phyloP scores from a whole-genome alignment of 2,113 vertebrate genomes.

The Acanthochromis polyacanthus region DNA sequence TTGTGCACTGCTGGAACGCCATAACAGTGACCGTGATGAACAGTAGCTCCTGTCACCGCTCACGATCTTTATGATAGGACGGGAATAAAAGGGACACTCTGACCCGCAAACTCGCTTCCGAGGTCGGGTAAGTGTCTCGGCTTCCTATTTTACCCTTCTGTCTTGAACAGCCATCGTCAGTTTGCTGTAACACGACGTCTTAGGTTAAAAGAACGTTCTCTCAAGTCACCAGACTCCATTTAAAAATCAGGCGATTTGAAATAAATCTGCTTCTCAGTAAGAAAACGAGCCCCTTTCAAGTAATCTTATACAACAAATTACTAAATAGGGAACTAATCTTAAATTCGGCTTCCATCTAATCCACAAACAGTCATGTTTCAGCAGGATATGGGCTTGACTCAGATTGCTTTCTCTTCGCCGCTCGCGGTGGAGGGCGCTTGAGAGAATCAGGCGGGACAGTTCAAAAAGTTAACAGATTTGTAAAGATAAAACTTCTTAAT shows the following conservation, averaged over 20 bases:
- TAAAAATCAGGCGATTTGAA: neutral
- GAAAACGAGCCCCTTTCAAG: accelerated
- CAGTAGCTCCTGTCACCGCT: slow-evolving; percentile 42
- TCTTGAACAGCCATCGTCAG: slow-evolving; percentile 25
- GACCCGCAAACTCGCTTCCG: slow-evolving; percentile 43
- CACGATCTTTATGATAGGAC: neutral
- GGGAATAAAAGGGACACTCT: slow-evolving; percentile 2
- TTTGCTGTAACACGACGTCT: neutral
- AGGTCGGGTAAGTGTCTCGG: slow-evolving; percentile 49
- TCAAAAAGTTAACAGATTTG: neutral
- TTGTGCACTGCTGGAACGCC: neutral
- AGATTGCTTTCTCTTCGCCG: accelerated
- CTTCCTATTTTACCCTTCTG: neutral
- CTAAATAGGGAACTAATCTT: accelerated
- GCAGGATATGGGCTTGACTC: neutral
- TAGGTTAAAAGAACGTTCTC: neutral
- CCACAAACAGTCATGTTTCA: accelerated
- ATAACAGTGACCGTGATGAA: neutral
- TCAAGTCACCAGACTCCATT: slow-evolving; percentile 36
- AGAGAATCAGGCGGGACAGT: neutral
- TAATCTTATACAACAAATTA: accelerated
- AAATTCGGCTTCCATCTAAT: neutral
- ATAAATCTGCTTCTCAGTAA: neutral
- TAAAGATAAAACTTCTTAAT: accelerated
- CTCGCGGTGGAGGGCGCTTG: accelerated